Percentiles rank a stretch among this genome's conserved stretches.
Conservation (phyloP, 1,140 invertebrate species). For the Lucilia sericata region DNA sequence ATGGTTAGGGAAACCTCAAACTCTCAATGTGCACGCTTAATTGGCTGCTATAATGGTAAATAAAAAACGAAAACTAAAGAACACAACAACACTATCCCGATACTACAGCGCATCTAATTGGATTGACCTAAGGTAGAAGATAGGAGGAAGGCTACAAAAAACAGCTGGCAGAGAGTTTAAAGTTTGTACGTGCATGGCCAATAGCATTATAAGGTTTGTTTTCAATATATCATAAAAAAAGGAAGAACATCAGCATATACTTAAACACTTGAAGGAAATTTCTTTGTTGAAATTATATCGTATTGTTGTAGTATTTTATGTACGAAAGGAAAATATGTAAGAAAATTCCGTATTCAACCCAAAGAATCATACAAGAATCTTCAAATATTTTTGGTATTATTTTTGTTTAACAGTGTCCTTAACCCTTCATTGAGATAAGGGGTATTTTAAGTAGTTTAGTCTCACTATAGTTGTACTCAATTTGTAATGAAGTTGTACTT, state of each 20-base stretch:
- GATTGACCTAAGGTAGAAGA: slow-evolving; percentile 36
- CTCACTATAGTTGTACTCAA: too few species aligned
- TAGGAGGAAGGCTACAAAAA: slow-evolving; percentile 8
- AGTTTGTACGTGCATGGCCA: slow-evolving; percentile 34
- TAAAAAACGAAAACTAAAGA: slow-evolving; percentile 21
- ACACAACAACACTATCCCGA: slow-evolving; percentile 5
- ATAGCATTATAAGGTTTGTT: slow-evolving; percentile 25
- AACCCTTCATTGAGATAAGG: not conserved
- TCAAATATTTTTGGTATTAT: slow-evolving; percentile 11
- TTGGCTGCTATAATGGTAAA: slow-evolving; percentile 35
- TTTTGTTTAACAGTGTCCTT: slow-evolving; percentile 13
- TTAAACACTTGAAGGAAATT: slow-evolving; percentile 15
- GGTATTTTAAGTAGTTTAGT: too few species aligned
- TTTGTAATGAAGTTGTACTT: too few species aligned
- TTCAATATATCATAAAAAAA: slow-evolving; percentile 29
- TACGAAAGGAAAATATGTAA: not conserved
- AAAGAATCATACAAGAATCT: not conserved
- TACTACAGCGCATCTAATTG: slow-evolving; percentile 38
- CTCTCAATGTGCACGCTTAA: slow-evolving; percentile 38
- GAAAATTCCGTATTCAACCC: not conserved
- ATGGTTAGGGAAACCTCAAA: slow-evolving; percentile 34
- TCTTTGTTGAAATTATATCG: not conserved
- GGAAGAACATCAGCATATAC: slow-evolving; percentile 26
- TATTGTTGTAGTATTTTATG: not conserved
- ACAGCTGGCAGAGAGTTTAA: slow-evolving; percentile 34